Percentiles rank a stretch among this genome's conserved stretches.
These are phyloP conservation scores for Ceratina australensis DNA, from an alignment of 1,140 invertebrate genomes.

Conservation along the genomic window DNA sequence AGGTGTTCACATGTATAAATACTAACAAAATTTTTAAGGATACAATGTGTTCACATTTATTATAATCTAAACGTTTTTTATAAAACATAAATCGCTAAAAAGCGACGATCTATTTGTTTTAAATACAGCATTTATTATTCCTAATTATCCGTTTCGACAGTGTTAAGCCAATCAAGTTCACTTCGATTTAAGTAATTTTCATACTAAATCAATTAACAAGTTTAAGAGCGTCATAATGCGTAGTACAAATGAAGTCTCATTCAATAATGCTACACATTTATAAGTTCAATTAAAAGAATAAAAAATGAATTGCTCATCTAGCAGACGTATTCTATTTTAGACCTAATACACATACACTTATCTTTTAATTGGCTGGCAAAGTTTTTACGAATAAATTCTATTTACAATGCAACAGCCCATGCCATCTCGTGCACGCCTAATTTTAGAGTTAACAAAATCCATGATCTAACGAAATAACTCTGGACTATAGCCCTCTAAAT, in stretches of 20 bases:
- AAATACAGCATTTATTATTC: slow-evolving; percentile 54
- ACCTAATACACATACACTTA: slow-evolving; percentile 17
- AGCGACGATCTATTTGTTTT: slow-evolving; percentile 55
- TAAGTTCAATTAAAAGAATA: slow-evolving; percentile 38
- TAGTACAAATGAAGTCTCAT: slow-evolving; percentile 24
- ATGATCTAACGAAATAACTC: slow-evolving; percentile 32
- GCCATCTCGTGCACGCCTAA: slow-evolving; percentile 17
- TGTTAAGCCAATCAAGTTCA: slow-evolving; percentile 16
- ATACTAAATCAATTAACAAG: slow-evolving; percentile 22
- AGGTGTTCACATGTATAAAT: slow-evolving; percentile 39
- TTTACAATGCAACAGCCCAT: slow-evolving; percentile 50
- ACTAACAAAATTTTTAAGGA: slow-evolving; percentile 57
- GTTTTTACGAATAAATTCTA: slow-evolving; percentile 40
- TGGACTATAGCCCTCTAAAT: slow-evolving; percentile 34
- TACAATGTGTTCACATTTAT: slow-evolving; percentile 63
- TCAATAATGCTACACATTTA: slow-evolving; percentile 36
- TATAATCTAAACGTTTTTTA: slow-evolving; percentile 63
- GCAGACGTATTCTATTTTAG: slow-evolving; percentile 8
- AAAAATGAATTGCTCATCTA: slow-evolving; percentile 35
- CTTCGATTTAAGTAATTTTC: slow-evolving; percentile 33
- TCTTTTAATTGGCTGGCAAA: slow-evolving; percentile 37
- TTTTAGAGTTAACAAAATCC: slow-evolving; percentile 45
- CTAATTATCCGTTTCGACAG: slow-evolving; percentile 3
- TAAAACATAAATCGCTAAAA: slow-evolving; percentile 66
- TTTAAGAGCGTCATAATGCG: slow-evolving; percentile 19